Percentiles rank a stretch among this genome's conserved stretches.
These are phyloP conservation scores for Bucorvus abyssinicus DNA, from an alignment of 2,797 vertebrate genomes.

Conservation along the genomic window DNA sequence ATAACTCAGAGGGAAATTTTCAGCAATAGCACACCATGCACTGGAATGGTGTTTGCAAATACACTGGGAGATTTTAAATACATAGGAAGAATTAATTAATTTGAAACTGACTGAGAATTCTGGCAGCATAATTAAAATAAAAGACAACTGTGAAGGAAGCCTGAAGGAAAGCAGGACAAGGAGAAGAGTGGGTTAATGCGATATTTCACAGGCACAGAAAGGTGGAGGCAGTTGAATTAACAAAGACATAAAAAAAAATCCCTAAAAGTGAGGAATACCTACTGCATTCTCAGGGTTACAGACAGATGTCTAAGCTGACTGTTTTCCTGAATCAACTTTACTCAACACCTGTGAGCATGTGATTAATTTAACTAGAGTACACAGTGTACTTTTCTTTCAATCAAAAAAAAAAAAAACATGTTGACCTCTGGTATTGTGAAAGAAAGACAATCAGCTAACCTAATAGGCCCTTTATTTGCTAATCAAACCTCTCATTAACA, in stretches of 20 bases:
- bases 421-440: constrained; percentile 74
- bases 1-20: constrained; percentile 35
- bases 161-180: background rate
- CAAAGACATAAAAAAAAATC: background rate
- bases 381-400: constrained; percentile 32
- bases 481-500: constrained; percentile 95
- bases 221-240: background rate
- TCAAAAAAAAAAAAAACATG: constrained; percentile 5
- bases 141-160: background rate
- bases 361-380: constrained; percentile 44
- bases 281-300: background rate
- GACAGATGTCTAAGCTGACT: background rate
- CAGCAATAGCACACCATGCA: background rate
- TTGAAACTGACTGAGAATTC: constrained; percentile 13
- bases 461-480: constrained; percentile 85
- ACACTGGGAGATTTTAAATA: constrained; percentile 6
- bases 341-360: constrained; percentile 38
- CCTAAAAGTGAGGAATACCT: background rate
- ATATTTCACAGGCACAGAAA: background rate
- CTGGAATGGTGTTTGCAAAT: background rate
- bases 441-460: constrained; percentile 88
- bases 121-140: background rate
- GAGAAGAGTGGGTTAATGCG: background rate
- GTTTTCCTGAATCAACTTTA: constrained; percentile 31
- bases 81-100: constrained; percentile 41